A percentile compares a stretch with the other conserved stretches of the same genome.
phyloP scores from a whole-genome alignment of 1,140 invertebrate genomes.

The Oreohelix idahoensis region DNA sequence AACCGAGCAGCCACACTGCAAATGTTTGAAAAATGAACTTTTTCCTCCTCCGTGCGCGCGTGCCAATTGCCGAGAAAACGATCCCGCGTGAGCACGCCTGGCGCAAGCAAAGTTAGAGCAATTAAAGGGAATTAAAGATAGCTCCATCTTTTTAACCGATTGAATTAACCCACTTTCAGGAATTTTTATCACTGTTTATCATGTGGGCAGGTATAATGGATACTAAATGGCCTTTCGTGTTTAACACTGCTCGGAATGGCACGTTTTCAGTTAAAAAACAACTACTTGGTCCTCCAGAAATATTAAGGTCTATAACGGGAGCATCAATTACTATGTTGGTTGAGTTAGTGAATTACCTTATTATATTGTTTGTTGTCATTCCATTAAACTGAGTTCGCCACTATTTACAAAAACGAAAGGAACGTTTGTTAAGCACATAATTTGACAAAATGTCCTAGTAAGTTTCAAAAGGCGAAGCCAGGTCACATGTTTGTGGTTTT shows the following conservation, averaged over 20 bases:
- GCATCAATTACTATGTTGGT: constrained; percentile 8
- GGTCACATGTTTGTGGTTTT: not conserved
- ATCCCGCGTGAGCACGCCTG: not conserved
- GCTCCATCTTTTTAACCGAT: constrained; percentile 1
- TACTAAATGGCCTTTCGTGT: constrained; percentile 6
- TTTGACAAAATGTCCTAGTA: not conserved
- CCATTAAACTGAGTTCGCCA: not conserved
- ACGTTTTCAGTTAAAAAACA: constrained; percentile 12
- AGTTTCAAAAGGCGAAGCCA: not conserved
- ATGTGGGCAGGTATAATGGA: not conserved
- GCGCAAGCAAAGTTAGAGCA: not conserved
- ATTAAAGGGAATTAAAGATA: not conserved
- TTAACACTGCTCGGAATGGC: not conserved
- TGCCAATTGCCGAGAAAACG: constrained; percentile 3
- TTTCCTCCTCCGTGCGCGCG: not conserved
- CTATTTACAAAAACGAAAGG: constrained; percentile 4
- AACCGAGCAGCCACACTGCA: not conserved
- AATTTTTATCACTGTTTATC: constrained; percentile 11
- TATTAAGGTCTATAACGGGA: not conserved
- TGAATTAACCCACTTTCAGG: constrained; percentile 14
- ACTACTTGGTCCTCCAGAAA: not conserved
- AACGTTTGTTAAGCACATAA: constrained; percentile 2
- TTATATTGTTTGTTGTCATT: constrained; percentile 1
- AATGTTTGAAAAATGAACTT: constrained; percentile 3
- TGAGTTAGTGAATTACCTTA: not conserved